phyloP scores from a whole-genome alignment of 2,888 invertebrate genomes.

The Lypha dubia region DNA sequence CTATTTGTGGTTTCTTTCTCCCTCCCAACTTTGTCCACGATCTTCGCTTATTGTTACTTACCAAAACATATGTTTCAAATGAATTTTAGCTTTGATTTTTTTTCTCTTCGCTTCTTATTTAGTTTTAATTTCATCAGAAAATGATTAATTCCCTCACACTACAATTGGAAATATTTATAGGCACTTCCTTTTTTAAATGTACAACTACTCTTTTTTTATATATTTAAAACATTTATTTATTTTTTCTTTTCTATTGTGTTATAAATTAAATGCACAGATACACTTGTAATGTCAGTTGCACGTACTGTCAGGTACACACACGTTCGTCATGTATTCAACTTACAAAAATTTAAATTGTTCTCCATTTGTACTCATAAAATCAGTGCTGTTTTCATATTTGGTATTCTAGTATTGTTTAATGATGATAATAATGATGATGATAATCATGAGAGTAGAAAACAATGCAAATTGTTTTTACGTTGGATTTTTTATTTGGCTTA shows the following conservation, averaged over 20 bases:
- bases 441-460: constrained; percentile 40
- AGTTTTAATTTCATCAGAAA: constrained; percentile 56
- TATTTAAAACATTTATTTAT: neutral
- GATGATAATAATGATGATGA: no score
- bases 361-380: constrained; percentile 38
- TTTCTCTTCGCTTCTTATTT: constrained; percentile 29
- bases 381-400: constrained; percentile 30
- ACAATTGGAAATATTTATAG: constrained; percentile 48
- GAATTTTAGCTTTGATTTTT: constrained; percentile 33
- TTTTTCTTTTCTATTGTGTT: constrained; percentile 16
- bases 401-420: constrained; percentile 46
- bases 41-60: neutral
- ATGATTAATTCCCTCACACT: constrained; percentile 61
- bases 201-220: constrained; percentile 13
- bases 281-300: constrained; percentile 23
- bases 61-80: constrained; percentile 3
- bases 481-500: neutral
- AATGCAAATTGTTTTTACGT: constrained; percentile 46
- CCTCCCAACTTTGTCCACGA: neutral
- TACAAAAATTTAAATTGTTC: constrained; percentile 32
- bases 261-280: constrained; percentile 39
- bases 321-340: neutral
- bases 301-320: constrained; percentile 21
- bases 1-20: neutral
- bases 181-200: constrained; percentile 56